Base-by-base conservation (phyloP, 2,888 invertebrate species). In the Chymomyza amoena region DNA sequence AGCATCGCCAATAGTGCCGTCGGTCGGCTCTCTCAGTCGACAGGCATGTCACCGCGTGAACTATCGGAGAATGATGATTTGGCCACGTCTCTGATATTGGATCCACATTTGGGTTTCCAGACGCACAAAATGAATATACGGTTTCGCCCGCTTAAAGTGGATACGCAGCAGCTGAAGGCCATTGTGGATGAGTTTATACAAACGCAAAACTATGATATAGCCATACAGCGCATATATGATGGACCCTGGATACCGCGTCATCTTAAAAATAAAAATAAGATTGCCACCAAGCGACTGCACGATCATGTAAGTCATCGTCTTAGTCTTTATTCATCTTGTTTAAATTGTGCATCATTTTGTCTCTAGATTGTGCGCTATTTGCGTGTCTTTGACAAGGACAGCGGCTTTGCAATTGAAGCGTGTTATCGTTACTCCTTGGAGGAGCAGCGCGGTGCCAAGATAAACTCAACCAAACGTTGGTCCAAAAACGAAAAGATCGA, bases 111-210 rank as follows among this genome's bases (percentile, higher is more conserved):
- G 84, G 98, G 98, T 71, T 99, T 99, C 92, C 95, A 95, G 64
- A 96, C 97, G 60, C 98, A 98, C 92, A 99, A 99, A 93, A 99
- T 99, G 99, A 98, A 98, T 90, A 95, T 96, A 82, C 95, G 98
- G 77, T 97, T 96, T 91, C 95, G 97, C 89, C 96, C 98, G 45
- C 92, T 96, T 51, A 96, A 96, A 93, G 95, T 95, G 68, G 96
- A 97, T 90, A 95, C 95, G 87, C 95, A 95, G 74, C 96, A 97
- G 90, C 92, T 97, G 62, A 97, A 96, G 90, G 94, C 94, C 74
- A 95, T 97, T 77, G 95, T 98, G 15, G 95, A 95, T 74, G 96
- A 97, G 83, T 99, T 99, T 91, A 95, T 96, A 75, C 93, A 94
- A 87, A 95, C 96, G 70, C 97, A 98, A 91, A 95, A 97, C 92